These are phyloP conservation scores for Coelinius sp. DNA, from an alignment of 2,888 invertebrate genomes.

Conservation along the genomic window DNA sequence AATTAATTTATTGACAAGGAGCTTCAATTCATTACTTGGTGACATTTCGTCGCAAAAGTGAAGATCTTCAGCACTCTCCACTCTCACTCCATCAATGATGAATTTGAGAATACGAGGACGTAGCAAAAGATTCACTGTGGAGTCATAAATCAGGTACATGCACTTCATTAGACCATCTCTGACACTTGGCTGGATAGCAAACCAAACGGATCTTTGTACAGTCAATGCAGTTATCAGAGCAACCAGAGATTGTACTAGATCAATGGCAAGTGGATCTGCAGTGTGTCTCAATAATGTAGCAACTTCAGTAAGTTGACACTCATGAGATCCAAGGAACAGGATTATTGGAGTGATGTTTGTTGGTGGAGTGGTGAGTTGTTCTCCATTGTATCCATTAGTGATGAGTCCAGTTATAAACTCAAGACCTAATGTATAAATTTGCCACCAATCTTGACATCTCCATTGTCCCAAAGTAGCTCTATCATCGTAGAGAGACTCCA, in stretches of 20 bases:
- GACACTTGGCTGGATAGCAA: slow-evolving; percentile 59
- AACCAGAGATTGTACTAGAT: slow-evolving; percentile 66
- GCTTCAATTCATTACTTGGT: slow-evolving; percentile 62
- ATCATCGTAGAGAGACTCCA: slow-evolving; percentile 64
- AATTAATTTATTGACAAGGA: slow-evolving; percentile 66
- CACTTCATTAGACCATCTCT: slow-evolving; percentile 67
- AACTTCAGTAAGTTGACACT: slow-evolving; percentile 62
- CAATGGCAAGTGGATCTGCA: slow-evolving; percentile 65
- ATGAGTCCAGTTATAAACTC: slow-evolving; percentile 65
- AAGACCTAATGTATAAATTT: slow-evolving; percentile 63
- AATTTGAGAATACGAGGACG: slow-evolving; percentile 68
- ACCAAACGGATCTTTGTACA: slow-evolving; percentile 61
- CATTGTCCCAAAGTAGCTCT: slow-evolving; percentile 56
- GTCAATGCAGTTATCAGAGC: slow-evolving; percentile 65
- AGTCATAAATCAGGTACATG: slow-evolving; percentile 67
- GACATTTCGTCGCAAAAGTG: slow-evolving; percentile 66
- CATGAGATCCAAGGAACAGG: slow-evolving; percentile 64
- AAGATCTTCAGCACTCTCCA: slow-evolving; percentile 68
- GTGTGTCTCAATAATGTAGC: slow-evolving; percentile 67
- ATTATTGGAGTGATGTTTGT: slow-evolving; percentile 56
- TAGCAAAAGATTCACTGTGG: slow-evolving; percentile 65
- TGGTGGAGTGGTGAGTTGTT: slow-evolving; percentile 43
- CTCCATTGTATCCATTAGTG: slow-evolving; percentile 49
- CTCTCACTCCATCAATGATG: slow-evolving; percentile 68
- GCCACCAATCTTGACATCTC: slow-evolving; percentile 69